These are phyloP conservation scores for Bubo scandiacus DNA, from an alignment of 2,113 vertebrate species.

Conservation along the genomic window DNA sequence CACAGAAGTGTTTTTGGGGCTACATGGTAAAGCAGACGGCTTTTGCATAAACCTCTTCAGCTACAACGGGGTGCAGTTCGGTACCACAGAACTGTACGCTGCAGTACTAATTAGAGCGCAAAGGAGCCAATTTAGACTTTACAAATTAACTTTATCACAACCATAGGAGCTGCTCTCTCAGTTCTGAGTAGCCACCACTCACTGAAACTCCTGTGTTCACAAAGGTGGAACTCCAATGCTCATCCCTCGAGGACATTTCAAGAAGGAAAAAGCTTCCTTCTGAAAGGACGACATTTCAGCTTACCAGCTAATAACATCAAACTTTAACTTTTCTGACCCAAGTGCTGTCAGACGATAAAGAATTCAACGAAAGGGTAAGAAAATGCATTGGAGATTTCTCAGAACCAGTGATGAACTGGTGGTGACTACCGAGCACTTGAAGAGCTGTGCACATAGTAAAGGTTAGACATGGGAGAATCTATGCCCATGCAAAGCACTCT, in stretches of 20 bases:
- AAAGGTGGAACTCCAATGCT: not conserved
- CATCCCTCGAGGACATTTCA: not conserved
- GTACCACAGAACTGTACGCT: accelerated
- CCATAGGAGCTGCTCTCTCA: not conserved
- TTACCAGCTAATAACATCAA: not conserved
- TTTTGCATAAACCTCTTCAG: not conserved
- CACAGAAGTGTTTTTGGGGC: not conserved
- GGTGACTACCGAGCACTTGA: not conserved
- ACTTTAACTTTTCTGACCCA: not conserved
- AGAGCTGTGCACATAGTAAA: not conserved
- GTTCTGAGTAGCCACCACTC: not conserved
- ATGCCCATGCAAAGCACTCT: not conserved
- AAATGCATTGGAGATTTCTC: not conserved
- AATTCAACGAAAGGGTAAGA: not conserved
- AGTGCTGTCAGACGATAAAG: not conserved
- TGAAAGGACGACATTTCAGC: not conserved
- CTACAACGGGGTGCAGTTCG: not conserved
- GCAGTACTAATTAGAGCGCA: not conserved
- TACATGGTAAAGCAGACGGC: not conserved
- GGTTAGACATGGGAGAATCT: not conserved
- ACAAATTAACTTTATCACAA: not conserved
- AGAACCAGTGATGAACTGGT: not conserved
- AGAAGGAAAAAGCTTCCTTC: not conserved
- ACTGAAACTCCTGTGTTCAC: not conserved
- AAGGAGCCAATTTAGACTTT: not conserved